A percentile compares a stretch with the other conserved stretches of the same genome.
Evolutionary conservation across 2,888 invertebrate species (phyloP).

Genomic region (Teleiodes luculella): DNA sequence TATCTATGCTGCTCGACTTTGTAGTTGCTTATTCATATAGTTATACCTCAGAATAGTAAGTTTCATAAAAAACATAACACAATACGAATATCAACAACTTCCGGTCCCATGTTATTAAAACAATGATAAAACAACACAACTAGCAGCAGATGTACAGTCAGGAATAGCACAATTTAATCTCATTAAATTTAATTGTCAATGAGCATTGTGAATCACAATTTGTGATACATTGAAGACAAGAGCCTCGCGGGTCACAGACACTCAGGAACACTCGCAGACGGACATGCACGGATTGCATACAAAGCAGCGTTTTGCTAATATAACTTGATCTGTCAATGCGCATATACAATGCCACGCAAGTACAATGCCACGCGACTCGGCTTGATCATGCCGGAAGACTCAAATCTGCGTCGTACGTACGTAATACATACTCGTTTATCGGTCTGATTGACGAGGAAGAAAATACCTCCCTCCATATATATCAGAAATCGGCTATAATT

Average conservation of each 20-base stretch:
- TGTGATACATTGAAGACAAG: too few relatives aligned
- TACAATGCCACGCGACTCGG: not conserved
- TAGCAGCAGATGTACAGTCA: slow-evolving; percentile 49
- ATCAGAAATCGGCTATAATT: too few relatives aligned
- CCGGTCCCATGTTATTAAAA: slow-evolving; percentile 38
- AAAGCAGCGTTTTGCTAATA: slow-evolving; percentile 29
- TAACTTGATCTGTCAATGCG: not conserved
- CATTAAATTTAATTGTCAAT: slow-evolving; percentile 69
- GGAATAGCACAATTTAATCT: slow-evolving; percentile 70
- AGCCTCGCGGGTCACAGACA: slow-evolving; percentile 58
- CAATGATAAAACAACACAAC: slow-evolving; percentile 47
- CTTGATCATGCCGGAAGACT: too few relatives aligned
- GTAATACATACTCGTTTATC: too few relatives aligned
- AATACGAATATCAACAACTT: slow-evolving; percentile 17
- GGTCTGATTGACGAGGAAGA: too few relatives aligned
- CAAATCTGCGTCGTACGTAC: too few relatives aligned
- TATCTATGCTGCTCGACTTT: too few relatives aligned
- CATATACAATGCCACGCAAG: not conserved
- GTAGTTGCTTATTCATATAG: too few relatives aligned
- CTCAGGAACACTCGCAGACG: slow-evolving; percentile 39
- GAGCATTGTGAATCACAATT: slow-evolving; percentile 60
- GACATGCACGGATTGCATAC: slow-evolving; percentile 41
- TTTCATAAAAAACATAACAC: too few relatives aligned
- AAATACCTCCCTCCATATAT: too few relatives aligned
- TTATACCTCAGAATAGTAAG: too few relatives aligned